Evolutionary conservation across 2,888 invertebrate species (phyloP).

Genomic region (Nemotelus nigrinus): DNA sequence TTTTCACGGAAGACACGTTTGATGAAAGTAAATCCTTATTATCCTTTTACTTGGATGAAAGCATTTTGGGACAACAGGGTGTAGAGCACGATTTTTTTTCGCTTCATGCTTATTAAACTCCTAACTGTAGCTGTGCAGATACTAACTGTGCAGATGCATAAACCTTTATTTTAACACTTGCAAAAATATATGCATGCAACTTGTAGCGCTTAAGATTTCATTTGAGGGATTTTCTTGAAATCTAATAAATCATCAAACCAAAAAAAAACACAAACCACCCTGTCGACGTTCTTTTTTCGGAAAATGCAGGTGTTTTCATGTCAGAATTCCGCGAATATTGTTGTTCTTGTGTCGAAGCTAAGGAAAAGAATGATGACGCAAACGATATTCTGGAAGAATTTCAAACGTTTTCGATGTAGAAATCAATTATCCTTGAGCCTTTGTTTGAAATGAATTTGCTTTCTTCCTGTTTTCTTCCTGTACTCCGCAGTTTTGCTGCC

Average conservation of each 20-base stretch:
- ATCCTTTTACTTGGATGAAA: background rate
- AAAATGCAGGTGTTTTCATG: slow-evolving; percentile 1
- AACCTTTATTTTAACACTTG: too few species aligned
- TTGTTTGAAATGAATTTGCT: slow-evolving; percentile 30
- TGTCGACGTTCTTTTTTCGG: too few species aligned
- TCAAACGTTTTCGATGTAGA: slow-evolving; percentile 36
- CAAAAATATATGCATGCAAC: too few species aligned
- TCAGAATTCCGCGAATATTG: background rate
- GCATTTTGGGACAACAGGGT: background rate
- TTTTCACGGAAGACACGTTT: slow-evolving; percentile 6
- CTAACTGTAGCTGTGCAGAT: too few species aligned
- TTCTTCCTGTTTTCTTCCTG: background rate
- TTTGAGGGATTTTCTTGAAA: too few species aligned
- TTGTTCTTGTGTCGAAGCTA: background rate
- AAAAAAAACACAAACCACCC: too few species aligned
- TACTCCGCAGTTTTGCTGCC: background rate
- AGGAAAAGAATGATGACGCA: background rate
- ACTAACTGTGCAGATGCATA: too few species aligned
- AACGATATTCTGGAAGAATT: slow-evolving; percentile 14
- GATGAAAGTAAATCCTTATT: slow-evolving; percentile 38
- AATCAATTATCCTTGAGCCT: slow-evolving; percentile 45
- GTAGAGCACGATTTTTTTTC: background rate
- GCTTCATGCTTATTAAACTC: too few species aligned
- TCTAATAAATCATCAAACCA: too few species aligned
- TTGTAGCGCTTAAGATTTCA: too few species aligned